Evolutionary conservation across 1,140 invertebrate species (phyloP), one percentile per base, ranked within the genome.

Genomic region (Acromyrmex charruanus): DNA sequence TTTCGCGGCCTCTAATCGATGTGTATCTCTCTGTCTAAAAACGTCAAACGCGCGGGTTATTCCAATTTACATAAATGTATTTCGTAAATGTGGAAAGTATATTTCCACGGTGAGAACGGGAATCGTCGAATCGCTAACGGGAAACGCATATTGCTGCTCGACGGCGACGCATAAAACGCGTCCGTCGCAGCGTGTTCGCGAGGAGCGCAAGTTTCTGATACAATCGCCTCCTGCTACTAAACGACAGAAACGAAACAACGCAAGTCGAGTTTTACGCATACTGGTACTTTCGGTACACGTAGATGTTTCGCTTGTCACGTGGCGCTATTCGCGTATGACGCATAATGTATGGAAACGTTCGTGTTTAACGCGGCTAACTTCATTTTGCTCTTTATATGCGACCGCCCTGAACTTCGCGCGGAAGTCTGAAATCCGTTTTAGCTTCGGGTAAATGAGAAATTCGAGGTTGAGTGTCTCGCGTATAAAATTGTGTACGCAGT

Each of bases 31-130:
- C 25, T 6, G 21, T 28, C 51, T 44, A 25, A 44, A 71, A 81
- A 71, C 5, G 18, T 14, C 66, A 49, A 61, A 74, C 39, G 53
- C 35, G 18, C 39, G 55, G 25, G 25, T 25, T 25, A 1, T 25
- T 25, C 0, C 25, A 25, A 25, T 25, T 25, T 25, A 25, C 25
- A 25, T 25, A 25, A 25, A 25, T 25, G 25, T 25, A 25, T 25
- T 25, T 82, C 68, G 68, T 84, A 74, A 84, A 84, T 21, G 79
- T 31, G 31, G 18, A 82, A 84, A 84, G 55, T 84, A 74, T 74
- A 61, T 61, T 68, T 84, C 55, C 69, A 35, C n/a, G 79, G 28
- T 44, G 65, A 31, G 65, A 31, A 72, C 69, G 80, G 80, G 80
- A 72, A 84, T 51, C 18, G 68, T 72, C 53, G 71, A 35, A 61